These are phyloP conservation scores for Nibea albiflora DNA, from an alignment of 2,113 vertebrate species.

Conservation along the genomic window DNA sequence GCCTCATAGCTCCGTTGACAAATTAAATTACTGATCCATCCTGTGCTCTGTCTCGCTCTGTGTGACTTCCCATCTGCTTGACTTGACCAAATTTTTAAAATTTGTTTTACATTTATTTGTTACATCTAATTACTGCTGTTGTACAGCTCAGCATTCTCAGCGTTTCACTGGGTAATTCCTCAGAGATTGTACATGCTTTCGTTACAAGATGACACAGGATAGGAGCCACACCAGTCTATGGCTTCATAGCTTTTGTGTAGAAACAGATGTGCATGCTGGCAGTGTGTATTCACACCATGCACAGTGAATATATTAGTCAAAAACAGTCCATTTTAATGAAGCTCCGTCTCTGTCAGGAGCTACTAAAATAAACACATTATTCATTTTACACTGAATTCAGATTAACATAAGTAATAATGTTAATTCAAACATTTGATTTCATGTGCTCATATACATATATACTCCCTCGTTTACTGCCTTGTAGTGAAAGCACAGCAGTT, in stretches of 20 bases:
- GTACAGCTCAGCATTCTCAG: background rate
- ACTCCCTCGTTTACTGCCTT: background rate
- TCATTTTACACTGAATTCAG: slow-evolving; percentile 32
- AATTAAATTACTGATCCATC: slow-evolving; percentile 21
- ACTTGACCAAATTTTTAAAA: too few relatives aligned
- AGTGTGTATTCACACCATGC: slow-evolving; percentile 27
- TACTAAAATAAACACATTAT: slow-evolving; percentile 34
- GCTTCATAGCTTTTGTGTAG: slow-evolving; percentile 27
- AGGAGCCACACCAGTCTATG: background rate
- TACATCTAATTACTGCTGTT: slow-evolving; percentile 7
- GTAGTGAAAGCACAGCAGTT: background rate
- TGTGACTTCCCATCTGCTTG: too few relatives aligned
- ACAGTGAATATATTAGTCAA: slow-evolving; percentile 51
- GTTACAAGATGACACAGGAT: background rate
- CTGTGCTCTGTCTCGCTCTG: background rate
- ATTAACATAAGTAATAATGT: background rate
- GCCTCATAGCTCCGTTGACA: slow-evolving; percentile 28
- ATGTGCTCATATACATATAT: background rate
- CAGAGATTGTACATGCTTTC: background rate
- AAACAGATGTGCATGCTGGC: slow-evolving; percentile 31
- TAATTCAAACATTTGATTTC: background rate
- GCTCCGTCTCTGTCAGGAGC: slow-evolving; percentile 36
- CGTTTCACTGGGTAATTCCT: background rate
- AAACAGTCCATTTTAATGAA: slow-evolving; percentile 60
- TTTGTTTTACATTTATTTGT: background rate